Base-by-base conservation (phyloP, 2,797 vertebrate genomes). In the Sebastes nivosus region DNA sequence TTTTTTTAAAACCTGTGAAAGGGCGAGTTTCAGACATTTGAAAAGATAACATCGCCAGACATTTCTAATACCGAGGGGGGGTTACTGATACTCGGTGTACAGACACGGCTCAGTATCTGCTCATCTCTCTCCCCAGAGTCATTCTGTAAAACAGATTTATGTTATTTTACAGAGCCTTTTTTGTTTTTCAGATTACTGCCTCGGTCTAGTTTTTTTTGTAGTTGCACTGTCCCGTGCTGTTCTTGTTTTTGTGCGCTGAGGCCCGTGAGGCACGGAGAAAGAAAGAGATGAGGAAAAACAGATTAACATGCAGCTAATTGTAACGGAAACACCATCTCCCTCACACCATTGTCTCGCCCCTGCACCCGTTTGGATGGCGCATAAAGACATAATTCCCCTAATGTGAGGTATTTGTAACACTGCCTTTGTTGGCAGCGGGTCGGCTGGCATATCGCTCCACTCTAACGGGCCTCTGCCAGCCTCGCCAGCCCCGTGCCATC, bases 311-410 rank as follows among this genome's bases (percentile, higher is more conserved):
- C 74, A 50, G 84, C 80, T 90, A 92, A 92, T 93, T 89, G 88
- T 85, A 75, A 87, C 76, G 54, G 89, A 92, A 91, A 80, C 84
- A 2, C n/a, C 80, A 11, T 88, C 86, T 87, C 84, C 30, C 75
- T 85, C 70, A 5, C 75, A 24, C 77, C 52, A 90, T 93, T 94
- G 89, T 95, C 79, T 79, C 13, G 20, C 67, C 69, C 32, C 67
- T 55, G 68, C 20, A 65, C 72, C 84, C 38, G 46, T 89, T 87
- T 79, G 79, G 82, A 89, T 65, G 73, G 50, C 5, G 24, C 80
- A 90, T 91, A 88, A 87, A 93, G 87, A 87, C 86, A 87, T 93
- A 90, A 94, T 94, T 93, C 90, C 92, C 84, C 84, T 94, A 92
- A 94, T 94, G 88, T 90, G 90, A 89, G 89, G 88, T 89, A 90